These are phyloP conservation scores for Neoitamus cyanurus DNA, from an alignment of 2,888 invertebrate species.

Conservation along the genomic window DNA sequence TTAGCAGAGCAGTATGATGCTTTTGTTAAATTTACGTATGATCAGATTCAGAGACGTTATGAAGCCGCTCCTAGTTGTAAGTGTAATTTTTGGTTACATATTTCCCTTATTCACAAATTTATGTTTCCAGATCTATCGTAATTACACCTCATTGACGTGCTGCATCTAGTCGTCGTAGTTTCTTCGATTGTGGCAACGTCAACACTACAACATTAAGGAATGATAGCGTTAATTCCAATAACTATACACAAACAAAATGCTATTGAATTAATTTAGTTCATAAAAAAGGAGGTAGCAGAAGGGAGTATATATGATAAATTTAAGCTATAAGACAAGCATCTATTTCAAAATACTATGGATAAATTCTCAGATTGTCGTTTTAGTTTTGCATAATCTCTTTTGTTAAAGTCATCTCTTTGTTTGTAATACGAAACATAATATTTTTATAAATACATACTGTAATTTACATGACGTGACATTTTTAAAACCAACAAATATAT, in stretches of 20 bases:
- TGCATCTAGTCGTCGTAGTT: slow-evolving; percentile 56
- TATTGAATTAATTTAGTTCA: slow-evolving; percentile 21
- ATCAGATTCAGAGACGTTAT: slow-evolving; percentile 89
- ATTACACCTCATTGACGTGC: slow-evolving; percentile 59
- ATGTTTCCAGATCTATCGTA: slow-evolving; percentile 63
- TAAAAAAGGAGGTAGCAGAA: background rate
- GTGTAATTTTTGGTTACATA: slow-evolving; percentile 49
- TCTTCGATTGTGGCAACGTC: slow-evolving; percentile 38
- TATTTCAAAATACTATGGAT: background rate
- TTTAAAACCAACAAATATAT: slow-evolving; percentile 3
- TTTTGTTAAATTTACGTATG: slow-evolving; percentile 97
- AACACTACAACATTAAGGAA: background rate
- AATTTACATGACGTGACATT: slow-evolving; percentile 31
- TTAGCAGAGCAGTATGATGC: slow-evolving; percentile 98
- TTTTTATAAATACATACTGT: slow-evolving; percentile 42
- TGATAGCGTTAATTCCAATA: slow-evolving; percentile 35
- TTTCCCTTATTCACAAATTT: background rate
- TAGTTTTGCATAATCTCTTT: background rate
- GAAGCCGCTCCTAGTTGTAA: slow-evolving; percentile 67
- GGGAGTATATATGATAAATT: slow-evolving; percentile 22
- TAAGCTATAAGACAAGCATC: slow-evolving; percentile 22
- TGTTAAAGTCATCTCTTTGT: background rate
- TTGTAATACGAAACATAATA: slow-evolving; percentile 23
- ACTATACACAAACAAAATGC: background rate
- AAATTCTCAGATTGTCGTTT: slow-evolving; percentile 15